phyloP scores from a whole-genome alignment of 1,140 invertebrate genomes.

The Papilio dardanus region DNA sequence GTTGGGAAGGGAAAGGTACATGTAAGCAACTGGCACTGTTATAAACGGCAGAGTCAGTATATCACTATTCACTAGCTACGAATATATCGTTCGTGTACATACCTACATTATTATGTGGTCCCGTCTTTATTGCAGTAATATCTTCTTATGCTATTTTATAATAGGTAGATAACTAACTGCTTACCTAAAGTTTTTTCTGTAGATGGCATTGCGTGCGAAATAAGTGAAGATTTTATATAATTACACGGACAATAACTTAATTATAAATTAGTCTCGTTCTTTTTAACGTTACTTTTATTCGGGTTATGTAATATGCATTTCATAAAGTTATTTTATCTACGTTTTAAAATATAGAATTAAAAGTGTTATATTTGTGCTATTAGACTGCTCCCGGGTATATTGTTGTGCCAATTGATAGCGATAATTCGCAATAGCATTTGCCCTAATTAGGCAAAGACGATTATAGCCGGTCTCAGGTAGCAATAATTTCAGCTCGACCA shows the following conservation, averaged over 20 bases:
- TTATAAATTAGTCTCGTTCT: too few species aligned
- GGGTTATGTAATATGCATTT: neutral
- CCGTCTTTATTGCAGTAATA: neutral
- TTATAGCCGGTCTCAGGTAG: constrained; percentile 57
- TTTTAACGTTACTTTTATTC: too few species aligned
- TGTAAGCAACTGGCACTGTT: constrained; percentile 46
- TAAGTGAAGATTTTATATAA: neutral
- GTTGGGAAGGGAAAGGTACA: constrained; percentile 52
- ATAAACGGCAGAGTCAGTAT: neutral
- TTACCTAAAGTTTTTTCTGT: too few species aligned
- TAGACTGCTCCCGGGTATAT: constrained; percentile 18
- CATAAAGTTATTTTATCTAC: neutral
- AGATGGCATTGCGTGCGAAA: neutral
- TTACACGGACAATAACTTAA: neutral
- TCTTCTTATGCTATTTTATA: neutral
- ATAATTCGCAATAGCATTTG: constrained; percentile 65
- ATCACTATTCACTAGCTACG: neutral
- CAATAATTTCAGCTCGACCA: constrained; percentile 64
- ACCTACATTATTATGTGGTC: neutral
- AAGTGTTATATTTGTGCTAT: neutral
- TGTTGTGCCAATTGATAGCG: constrained; percentile 57
- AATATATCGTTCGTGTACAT: too few species aligned
- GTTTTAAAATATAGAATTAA: neutral
- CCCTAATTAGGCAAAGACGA: constrained; percentile 66
- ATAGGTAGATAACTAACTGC: neutral